Conservation (phyloP, 2,888 invertebrate genomes). For the Dysmachus trigonus region DNA sequence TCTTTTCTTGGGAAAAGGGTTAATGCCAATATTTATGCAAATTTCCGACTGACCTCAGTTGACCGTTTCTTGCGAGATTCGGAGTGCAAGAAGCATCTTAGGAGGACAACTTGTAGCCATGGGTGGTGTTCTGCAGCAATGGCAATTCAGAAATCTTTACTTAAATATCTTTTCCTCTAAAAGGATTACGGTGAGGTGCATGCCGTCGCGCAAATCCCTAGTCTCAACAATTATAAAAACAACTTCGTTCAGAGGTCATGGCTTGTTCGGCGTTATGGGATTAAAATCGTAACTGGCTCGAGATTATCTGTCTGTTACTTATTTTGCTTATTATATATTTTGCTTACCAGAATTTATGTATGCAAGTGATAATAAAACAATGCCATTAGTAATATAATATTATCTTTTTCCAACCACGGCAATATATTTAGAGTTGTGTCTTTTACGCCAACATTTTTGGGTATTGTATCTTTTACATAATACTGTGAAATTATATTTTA, state of each 20-base stretch:
- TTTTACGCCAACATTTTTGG: no score
- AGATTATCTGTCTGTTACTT: no score
- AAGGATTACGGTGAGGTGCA: not conserved
- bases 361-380: no score
- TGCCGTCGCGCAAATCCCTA: not conserved
- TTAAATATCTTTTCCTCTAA: not conserved
- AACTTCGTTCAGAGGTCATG: not conserved
- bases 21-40: not conserved
- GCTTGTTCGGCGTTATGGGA: not conserved
- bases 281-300: no score
- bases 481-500: no score
- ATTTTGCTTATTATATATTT: no score
- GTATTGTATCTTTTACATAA: no score
- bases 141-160: not conserved
- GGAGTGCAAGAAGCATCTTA: not conserved
- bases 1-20: not conserved
- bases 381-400: no score
- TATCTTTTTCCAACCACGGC: no score
- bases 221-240: not conserved
- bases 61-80: not conserved
- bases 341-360: no score
- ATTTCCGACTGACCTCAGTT: not conserved
- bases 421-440: no score
- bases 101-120: not conserved
- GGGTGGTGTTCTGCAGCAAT: not conserved